Evolutionary conservation across 2,888 invertebrate genomes (phyloP), one percentile per base, ranked within the genome.

Genomic region (Drosophila mimica): DNA sequence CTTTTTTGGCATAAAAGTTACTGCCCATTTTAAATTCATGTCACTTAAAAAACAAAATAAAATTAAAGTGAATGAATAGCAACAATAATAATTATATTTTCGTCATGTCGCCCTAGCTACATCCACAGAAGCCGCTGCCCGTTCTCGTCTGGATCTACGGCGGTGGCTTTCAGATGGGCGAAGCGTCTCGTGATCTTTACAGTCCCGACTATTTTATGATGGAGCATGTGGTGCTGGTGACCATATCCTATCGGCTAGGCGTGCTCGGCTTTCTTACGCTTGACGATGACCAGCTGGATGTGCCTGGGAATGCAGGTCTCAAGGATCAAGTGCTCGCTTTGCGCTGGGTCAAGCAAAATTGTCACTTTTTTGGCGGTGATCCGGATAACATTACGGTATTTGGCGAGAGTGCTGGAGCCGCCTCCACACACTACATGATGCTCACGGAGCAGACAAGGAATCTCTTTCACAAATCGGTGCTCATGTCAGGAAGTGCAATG

Each of bases 71-170:
- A 7, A 2, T 2, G 7, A 25, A 46, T 8, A 46, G 2, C 1
- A 25, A 31, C 20, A 13, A 17, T 1, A 51, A 8, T 8, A 13
- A 11, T 17, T 4, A 20, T 17, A 6, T 25, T 3, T 20, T 11
- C 54, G 5, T 8, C 9, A 15, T n/a, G 2, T 17, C 2, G 1
- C 9, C 54, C 0, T 33, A 93, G 93, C 59, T 93, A 4, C 88
- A 91, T 52, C 93, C 92, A 0, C 40, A 75, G 2, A 90, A 82
- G 52, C 90, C 91, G 1, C 57, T 91, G 73, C 93, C 93, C 0
- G 93, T 94, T 0, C 92, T 94, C 89, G 93, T 94, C 2, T 94
- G 93, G 92, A 93, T 94, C 49, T 94, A 94, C 78, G 94, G 94
- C 36, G 94, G 94, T 6, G 94, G 93, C 13, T 94, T 94, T 79